Conservation (phyloP, 2,113 vertebrate genomes). For the Bubo bubo region DNA sequence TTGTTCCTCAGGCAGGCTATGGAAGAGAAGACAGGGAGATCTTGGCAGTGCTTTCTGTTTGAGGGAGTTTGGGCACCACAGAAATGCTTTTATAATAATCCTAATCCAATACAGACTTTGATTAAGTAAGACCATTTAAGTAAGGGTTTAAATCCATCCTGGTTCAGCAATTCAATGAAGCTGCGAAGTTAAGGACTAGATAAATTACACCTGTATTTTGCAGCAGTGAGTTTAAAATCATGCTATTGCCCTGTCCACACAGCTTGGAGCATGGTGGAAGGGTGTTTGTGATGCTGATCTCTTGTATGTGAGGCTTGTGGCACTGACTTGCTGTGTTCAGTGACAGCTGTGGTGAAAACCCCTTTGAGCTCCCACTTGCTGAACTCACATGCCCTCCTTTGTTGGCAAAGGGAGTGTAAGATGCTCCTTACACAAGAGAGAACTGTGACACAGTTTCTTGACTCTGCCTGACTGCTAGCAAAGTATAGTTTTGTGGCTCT, state of each 20-base stretch:
- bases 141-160: background rate
- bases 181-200: background rate
- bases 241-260: background rate
- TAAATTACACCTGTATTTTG: background rate
- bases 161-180: background rate
- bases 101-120: background rate
- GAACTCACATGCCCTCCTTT: background rate
- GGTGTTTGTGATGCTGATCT: background rate
- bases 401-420: background rate
- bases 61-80: background rate
- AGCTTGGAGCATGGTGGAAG: background rate
- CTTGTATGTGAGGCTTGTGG: background rate
- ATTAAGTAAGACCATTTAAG: background rate
- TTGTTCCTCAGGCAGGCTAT: background rate
- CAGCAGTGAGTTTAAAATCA: background rate
- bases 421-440: background rate
- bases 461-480: background rate
- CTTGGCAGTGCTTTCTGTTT: background rate
- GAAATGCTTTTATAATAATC: background rate
- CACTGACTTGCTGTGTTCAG: background rate
- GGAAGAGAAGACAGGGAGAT: background rate
- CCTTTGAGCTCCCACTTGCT: background rate
- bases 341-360: accelerated
- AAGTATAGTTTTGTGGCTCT: background rate
- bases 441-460: background rate